These are phyloP conservation scores for Drosophila kohkoa DNA, from an alignment of 1,140 invertebrate species.

Conservation along the genomic window DNA sequence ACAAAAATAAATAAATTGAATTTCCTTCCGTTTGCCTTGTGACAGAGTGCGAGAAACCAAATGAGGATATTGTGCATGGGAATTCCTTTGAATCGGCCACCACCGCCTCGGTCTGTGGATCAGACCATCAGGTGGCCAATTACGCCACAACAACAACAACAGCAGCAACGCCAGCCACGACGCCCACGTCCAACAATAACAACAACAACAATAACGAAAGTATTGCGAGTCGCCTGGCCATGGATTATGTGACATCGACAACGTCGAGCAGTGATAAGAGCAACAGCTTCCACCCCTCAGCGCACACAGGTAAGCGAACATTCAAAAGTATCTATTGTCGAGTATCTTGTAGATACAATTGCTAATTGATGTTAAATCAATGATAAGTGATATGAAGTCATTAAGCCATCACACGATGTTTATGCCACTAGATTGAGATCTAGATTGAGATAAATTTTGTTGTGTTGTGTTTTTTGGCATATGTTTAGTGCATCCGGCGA, in stretches of 20 bases:
- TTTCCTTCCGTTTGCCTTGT: slow-evolving; percentile 29
- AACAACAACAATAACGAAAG: slow-evolving; percentile 42
- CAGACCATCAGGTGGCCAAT: slow-evolving; percentile 88
- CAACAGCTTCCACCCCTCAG: slow-evolving; percentile 62
- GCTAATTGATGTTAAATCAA: slow-evolving; percentile 35
- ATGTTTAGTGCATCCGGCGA: slow-evolving; percentile 75
- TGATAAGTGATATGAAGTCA: slow-evolving; percentile 33
- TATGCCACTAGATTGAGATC: slow-evolving; percentile 43
- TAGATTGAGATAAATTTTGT: slow-evolving; percentile 10
- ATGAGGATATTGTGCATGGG: slow-evolving; percentile 87
- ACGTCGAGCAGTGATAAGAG: slow-evolving; percentile 74
- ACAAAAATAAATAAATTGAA: slow-evolving; percentile 40
- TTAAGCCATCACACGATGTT: slow-evolving; percentile 66
- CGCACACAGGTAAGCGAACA: slow-evolving; percentile 70
- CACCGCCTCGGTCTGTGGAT: slow-evolving; percentile 88
- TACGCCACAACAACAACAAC: slow-evolving; percentile 83
- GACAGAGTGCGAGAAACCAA: slow-evolving; percentile 85
- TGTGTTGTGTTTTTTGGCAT: slow-evolving; percentile 52
- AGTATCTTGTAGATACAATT: slow-evolving; percentile 23
- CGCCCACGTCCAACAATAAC: slow-evolving; percentile 84
- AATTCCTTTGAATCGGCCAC: slow-evolving; percentile 90
- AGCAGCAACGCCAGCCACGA: slow-evolving; percentile 43
- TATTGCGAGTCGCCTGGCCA: slow-evolving; percentile 60
- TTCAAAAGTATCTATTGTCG: background rate
- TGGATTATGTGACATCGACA: slow-evolving; percentile 63